A percentile compares a stretch with the other conserved stretches of the same genome.
phyloP scores from a whole-genome alignment of 2,113 vertebrate genomes.

The Percopsis transmontana region DNA sequence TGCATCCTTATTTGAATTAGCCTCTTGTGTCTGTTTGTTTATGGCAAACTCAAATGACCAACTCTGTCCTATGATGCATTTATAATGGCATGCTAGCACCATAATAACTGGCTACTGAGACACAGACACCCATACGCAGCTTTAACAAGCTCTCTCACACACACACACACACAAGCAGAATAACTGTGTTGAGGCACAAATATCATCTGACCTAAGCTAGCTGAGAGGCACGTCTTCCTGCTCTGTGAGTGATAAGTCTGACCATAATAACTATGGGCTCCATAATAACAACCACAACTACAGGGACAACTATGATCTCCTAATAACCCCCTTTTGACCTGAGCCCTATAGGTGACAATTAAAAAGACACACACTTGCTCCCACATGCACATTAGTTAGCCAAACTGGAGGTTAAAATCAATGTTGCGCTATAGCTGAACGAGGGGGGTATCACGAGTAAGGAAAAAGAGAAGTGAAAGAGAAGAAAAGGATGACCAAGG shows the following conservation, averaged over 20 bases:
- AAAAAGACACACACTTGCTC: too few relatives aligned
- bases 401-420: too few relatives aligned
- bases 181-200: conserved; percentile 69
- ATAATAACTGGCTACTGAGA: conserved; percentile 69
- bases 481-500: too few relatives aligned
- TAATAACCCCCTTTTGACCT: background rate
- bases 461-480: too few relatives aligned
- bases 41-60: conserved; percentile 51
- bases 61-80: conserved; percentile 61
- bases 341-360: too few relatives aligned
- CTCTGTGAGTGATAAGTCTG: conserved; percentile 63
- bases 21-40: conserved; percentile 51
- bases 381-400: too few relatives aligned
- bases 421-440: too few relatives aligned
- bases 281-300: conserved; percentile 62
- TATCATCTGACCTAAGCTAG: conserved; percentile 73
- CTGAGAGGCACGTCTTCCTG: conserved; percentile 64
- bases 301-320: background rate
- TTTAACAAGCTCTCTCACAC: conserved; percentile 40
- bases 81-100: conserved; percentile 69
- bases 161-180: background rate
- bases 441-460: too few relatives aligned
- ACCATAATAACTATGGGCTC: conserved; percentile 69
- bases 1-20: background rate
- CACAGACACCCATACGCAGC: conserved; percentile 50